phyloP scores from a whole-genome alignment of 2,888 invertebrate genomes.

The Eupithecia subumbrata region DNA sequence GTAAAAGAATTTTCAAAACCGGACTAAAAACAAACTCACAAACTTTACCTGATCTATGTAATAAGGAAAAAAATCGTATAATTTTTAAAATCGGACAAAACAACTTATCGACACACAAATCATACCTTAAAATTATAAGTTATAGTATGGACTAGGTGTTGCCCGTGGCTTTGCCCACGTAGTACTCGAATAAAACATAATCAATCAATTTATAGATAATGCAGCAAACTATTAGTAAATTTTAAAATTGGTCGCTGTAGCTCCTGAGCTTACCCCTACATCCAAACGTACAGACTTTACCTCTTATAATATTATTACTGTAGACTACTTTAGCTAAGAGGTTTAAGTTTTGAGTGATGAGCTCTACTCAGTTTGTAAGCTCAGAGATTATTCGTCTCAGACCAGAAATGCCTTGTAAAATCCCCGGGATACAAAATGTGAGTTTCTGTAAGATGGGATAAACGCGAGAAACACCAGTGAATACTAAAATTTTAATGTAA shows the following conservation, averaged over 20 bases:
- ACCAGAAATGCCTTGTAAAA: neutral
- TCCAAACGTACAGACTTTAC: neutral
- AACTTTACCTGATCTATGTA: no score
- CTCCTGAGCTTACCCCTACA: no score
- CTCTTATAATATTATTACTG: neutral
- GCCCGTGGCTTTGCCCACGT: neutral
- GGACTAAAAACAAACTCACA: no score
- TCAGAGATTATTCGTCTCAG: slow-evolving; percentile 1
- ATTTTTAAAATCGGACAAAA: no score
- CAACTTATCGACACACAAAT: no score
- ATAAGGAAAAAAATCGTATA: no score
- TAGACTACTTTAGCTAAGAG: slow-evolving; percentile 2
- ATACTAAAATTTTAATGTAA: neutral
- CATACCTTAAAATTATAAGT: no score
- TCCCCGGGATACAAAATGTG: neutral
- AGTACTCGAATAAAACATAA: neutral
- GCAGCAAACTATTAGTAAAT: neutral
- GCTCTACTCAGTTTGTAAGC: neutral
- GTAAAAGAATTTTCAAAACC: no score
- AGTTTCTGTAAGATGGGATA: neutral
- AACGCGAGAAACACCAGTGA: neutral
- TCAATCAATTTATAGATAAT: neutral
- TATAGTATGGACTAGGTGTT: neutral
- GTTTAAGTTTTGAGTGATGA: slow-evolving; percentile 6
- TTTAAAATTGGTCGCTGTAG: neutral